phyloP scores from a whole-genome alignment of 2,797 vertebrate species.

The Myotis findleyi region DNA sequence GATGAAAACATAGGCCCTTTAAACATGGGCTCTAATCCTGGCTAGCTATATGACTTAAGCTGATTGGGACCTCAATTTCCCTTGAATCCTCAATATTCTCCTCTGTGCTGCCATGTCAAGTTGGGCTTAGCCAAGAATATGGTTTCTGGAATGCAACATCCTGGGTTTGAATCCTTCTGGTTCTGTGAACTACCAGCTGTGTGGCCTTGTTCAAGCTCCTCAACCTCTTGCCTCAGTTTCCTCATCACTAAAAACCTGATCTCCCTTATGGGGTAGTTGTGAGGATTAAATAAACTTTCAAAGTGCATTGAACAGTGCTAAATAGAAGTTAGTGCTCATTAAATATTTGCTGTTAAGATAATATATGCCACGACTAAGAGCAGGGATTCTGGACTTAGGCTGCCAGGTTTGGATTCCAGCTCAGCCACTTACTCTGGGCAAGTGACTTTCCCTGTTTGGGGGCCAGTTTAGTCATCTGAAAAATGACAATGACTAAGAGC shows the following conservation, averaged over 20 bases:
- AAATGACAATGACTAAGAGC: neutral
- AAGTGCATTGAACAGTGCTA: neutral
- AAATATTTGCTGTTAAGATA: neutral
- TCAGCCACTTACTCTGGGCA: neutral
- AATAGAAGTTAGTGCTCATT: neutral
- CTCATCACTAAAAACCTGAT: neutral
- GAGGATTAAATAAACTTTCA: neutral
- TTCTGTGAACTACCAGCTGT: neutral
- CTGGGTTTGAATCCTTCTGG: neutral
- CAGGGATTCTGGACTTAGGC: neutral
- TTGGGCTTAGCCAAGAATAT: neutral
- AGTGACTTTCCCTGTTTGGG: neutral
- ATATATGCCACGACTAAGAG: rapidly evolving
- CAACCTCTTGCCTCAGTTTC: neutral
- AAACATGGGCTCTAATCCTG: neutral
- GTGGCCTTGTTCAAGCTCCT: neutral
- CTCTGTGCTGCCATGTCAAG: neutral
- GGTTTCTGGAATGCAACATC: neutral
- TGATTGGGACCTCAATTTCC: neutral
- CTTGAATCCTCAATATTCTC: neutral
- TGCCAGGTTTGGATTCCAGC: neutral
- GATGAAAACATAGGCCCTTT: neutral
- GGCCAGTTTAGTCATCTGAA: neutral
- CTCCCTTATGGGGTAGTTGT: neutral
- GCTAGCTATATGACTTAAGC: neutral